Base-by-base conservation (phyloP, 2,113 vertebrate genomes). In the Stictonetta naevosa region DNA sequence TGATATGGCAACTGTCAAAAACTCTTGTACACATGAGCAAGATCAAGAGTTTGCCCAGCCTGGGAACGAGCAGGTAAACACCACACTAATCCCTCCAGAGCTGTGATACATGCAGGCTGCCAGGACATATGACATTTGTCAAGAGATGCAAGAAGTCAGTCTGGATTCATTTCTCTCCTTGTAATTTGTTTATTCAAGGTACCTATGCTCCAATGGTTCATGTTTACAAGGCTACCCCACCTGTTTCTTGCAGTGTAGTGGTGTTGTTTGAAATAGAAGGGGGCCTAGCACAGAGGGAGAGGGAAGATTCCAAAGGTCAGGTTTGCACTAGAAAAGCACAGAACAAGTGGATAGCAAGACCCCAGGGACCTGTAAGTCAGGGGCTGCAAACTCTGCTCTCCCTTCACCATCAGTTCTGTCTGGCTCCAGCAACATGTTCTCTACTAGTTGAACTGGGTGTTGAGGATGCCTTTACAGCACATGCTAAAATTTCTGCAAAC, bases 51-150 rank as follows among this genome's bases (percentile, higher is more conserved):
- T 95, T 88, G 59, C 40, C 62, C 67, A 92, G 92, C 83, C 90
- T 92, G 80, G 91, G 79, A 93, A 93, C 56, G 76, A 88, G 62
- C 75, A 75, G 88, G 91, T 90, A 97, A 96, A 95, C 84, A 93
- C n/a, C 20, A 13, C 1, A 0, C 68, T 94, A 92, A 96, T 95
- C 76, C 92, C 82, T 80, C 78, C 18, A 29, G 90, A 86, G 53
- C 58, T 69, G n/a, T 50, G 89, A 88, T 66, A 26, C 3, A 1
- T 62, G 81, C 1, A 14, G 33, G n/a, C 83, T 96, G 92, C 68
- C 73, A 68, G 94, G 64, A 84, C 60, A 31, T 4, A 13, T 15
- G 25, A 81, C 68, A 60, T 88, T 91, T 3, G 0, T 94, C 86
- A 81, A 12, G 72, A 72, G 83, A 52, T 53, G 86, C 68, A 83